Conservation (phyloP, 2,113 vertebrate species). For the Cyanoliseus patagonus region DNA sequence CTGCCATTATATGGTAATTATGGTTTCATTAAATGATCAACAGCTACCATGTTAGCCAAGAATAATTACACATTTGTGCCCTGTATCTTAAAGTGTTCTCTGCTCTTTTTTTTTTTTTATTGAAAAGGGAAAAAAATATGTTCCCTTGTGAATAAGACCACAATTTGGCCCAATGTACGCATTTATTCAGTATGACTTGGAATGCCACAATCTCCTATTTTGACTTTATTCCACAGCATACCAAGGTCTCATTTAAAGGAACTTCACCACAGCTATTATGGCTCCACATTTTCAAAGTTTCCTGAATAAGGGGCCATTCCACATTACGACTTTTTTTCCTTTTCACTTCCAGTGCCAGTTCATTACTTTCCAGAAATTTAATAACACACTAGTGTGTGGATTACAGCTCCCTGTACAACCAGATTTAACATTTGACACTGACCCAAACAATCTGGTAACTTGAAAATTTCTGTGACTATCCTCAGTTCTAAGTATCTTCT, state of each 20-base stretch:
- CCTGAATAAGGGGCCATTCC: conserved; percentile 24
- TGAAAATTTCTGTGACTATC: neutral
- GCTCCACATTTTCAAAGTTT: conserved; percentile 60
- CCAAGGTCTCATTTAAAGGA: conserved; percentile 48
- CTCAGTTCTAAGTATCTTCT: neutral
- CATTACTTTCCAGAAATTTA: conserved; percentile 39
- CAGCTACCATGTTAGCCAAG: conserved; percentile 68
- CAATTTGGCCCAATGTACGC: conserved; percentile 46
- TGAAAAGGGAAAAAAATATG: neutral
- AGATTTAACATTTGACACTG: neutral
- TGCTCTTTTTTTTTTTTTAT: neutral
- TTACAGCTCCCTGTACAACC: neutral
- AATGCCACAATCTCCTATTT: conserved; percentile 49
- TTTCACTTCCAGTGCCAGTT: conserved; percentile 17
- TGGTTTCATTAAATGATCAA: conserved; percentile 70
- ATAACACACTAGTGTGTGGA: neutral
- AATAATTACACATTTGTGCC: conserved; percentile 67
- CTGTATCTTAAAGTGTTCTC: conserved; percentile 67
- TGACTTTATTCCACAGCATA: conserved; percentile 54
- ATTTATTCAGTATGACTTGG: conserved; percentile 56
- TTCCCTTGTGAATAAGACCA: conserved; percentile 47
- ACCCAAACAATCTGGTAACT: neutral
- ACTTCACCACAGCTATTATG: conserved; percentile 50
- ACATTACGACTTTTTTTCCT: conserved; percentile 32
- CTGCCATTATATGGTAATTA: conserved; percentile 71